phyloP scores from a whole-genome alignment of 2,113 vertebrate genomes.

The Pedetes capensis region DNA sequence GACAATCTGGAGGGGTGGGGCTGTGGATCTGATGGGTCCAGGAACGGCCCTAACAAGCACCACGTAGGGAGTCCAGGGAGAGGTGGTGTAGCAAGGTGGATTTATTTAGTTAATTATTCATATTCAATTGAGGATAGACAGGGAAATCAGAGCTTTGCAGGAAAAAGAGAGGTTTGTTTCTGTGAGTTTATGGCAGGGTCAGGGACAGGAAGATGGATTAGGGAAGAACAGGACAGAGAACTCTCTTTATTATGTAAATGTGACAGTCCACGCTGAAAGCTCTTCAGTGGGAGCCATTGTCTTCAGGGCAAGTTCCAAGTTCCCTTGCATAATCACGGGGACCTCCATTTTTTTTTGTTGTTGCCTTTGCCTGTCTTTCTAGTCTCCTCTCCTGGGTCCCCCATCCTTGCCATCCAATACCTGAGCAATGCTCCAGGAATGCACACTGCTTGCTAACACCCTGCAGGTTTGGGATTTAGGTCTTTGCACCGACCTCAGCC shows the following conservation, averaged over 20 bases:
- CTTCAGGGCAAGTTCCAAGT: neutral
- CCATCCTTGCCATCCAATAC: accelerated
- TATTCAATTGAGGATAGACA: neutral
- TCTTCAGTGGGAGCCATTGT: conserved; percentile 27
- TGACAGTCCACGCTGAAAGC: neutral
- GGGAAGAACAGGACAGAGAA: neutral
- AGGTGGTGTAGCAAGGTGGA: neutral
- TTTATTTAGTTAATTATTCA: neutral
- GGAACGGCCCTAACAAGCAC: neutral
- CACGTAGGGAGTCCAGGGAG: neutral
- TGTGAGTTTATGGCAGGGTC: neutral
- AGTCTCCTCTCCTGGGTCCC: neutral
- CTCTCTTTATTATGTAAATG: conserved; percentile 16
- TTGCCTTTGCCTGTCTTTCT: neutral
- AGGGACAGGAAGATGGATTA: conserved; percentile 12
- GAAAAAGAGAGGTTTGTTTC: neutral
- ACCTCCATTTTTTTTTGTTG: neutral
- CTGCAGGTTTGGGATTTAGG: neutral
- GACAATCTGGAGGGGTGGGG: neutral
- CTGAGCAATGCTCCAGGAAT: neutral
- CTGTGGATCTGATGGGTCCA: neutral
- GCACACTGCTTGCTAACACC: neutral
- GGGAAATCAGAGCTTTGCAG: neutral
- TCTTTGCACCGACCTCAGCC: neutral
- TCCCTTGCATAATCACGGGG: neutral